phyloP scores from a whole-genome alignment of 2,888 invertebrate species.

The Keiferia lycopersicella region DNA sequence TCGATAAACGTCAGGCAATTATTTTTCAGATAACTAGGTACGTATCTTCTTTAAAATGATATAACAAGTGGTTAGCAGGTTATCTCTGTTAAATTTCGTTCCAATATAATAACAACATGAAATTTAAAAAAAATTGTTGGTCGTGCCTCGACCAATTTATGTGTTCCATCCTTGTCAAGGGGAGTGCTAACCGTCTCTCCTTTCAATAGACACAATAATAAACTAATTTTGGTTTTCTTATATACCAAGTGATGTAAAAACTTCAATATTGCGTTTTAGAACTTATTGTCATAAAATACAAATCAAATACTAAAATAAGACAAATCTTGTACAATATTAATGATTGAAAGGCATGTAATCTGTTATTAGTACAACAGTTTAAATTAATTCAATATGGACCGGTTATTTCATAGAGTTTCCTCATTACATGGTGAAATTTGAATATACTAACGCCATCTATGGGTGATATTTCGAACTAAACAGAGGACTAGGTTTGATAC shows the following conservation, averaged over 20 bases:
- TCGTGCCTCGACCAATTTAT: slow-evolving; percentile 61
- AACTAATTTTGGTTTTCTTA: accelerated
- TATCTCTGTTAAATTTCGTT: too few species aligned
- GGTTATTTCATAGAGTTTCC: neutral
- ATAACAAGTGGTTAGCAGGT: too few species aligned
- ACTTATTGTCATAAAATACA: neutral
- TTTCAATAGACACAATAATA: slow-evolving; percentile 93
- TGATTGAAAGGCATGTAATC: neutral
- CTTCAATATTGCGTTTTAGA: slow-evolving; percentile 42
- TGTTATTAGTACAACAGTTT: neutral
- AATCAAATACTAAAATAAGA: neutral
- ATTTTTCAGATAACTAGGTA: too few species aligned
- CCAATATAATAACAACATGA: too few species aligned
- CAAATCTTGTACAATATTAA: neutral
- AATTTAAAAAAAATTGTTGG: slow-evolving; percentile 56
- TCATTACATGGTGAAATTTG: neutral
- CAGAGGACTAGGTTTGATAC: neutral
- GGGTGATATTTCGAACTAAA: neutral
- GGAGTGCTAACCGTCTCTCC: slow-evolving; percentile 98
- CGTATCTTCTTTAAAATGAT: too few species aligned
- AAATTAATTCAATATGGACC: neutral
- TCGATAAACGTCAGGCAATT: too few species aligned
- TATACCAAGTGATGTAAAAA: slow-evolving; percentile 35
- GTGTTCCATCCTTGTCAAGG: slow-evolving; percentile 96
- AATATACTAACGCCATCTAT: slow-evolving; percentile 1